A percentile compares a stretch with the other conserved stretches of the same genome.
phyloP scores from a whole-genome alignment of 2,797 vertebrate genomes.

The Coreius guichenoti region DNA sequence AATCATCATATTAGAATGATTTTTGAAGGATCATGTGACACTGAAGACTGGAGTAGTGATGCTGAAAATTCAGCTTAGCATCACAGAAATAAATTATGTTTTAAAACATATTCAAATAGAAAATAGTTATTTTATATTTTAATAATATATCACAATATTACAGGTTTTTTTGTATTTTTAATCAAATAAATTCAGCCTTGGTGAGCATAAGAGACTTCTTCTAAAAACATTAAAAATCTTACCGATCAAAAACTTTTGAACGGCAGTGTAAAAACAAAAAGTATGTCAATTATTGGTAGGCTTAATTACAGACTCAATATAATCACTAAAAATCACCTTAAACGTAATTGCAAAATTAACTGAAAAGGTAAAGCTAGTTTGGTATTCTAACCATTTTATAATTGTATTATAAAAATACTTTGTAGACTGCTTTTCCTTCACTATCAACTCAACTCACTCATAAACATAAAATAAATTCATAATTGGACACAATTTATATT shows the following conservation, averaged over 20 bases:
- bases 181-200: too few species aligned
- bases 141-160: too few species aligned
- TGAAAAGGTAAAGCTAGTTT: background rate
- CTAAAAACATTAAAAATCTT: background rate
- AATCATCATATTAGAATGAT: too few species aligned
- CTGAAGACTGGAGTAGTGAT: too few species aligned
- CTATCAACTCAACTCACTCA: background rate
- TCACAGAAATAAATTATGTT: too few species aligned
- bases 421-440: background rate
- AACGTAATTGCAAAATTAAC: background rate
- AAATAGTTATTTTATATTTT: too few species aligned
- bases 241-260: too few species aligned
- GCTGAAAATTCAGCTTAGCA: too few species aligned
- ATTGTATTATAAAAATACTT: background rate
- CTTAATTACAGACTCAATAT: background rate
- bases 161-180: too few species aligned
- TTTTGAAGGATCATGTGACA: too few species aligned
- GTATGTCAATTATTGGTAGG: background rate
- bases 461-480: background rate
- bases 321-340: background rate
- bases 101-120: too few species aligned
- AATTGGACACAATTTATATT: background rate
- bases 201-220: too few species aligned
- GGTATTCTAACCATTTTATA: background rate
- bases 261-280: background rate